phyloP scores from a whole-genome alignment of 1,140 invertebrate species.

The Drosophila kikkawai region DNA sequence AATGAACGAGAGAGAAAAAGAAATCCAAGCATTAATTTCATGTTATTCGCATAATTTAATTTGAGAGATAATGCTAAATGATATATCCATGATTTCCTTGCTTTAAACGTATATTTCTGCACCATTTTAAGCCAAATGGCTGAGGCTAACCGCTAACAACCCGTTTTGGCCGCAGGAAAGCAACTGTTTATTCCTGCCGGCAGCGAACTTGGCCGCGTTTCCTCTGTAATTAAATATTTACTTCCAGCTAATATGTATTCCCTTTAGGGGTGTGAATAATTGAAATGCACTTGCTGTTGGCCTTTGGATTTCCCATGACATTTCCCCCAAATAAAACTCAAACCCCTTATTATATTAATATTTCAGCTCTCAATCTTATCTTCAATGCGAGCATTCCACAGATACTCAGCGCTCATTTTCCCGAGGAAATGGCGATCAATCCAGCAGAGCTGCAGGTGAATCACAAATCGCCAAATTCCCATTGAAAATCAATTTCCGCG shows the following conservation, averaged over 20 bases:
- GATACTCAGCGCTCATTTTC: slow-evolving; percentile 20
- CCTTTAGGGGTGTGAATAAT: slow-evolving; percentile 8
- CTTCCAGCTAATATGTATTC: neutral
- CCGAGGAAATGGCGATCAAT: slow-evolving; percentile 14
- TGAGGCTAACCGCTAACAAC: slow-evolving; percentile 1
- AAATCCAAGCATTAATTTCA: slow-evolving; percentile 15
- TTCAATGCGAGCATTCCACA: neutral
- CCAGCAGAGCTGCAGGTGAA: slow-evolving; percentile 8
- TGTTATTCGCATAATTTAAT: slow-evolving; percentile 28
- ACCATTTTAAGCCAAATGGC: neutral
- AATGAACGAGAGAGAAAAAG: slow-evolving; percentile 9
- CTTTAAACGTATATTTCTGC: slow-evolving; percentile 8
- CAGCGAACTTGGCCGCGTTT: neutral
- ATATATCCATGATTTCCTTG: slow-evolving; percentile 13
- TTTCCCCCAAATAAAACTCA: neutral
- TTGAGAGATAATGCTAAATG: slow-evolving; percentile 36
- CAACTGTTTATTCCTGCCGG: slow-evolving; percentile 3
- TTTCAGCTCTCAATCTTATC: slow-evolving; percentile 37
- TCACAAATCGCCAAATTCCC: slow-evolving; percentile 32
- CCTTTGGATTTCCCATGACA: slow-evolving; percentile 25
- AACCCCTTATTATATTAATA: slow-evolving; percentile 1
- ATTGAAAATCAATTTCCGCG: slow-evolving; percentile 43
- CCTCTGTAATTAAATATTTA: slow-evolving; percentile 9
- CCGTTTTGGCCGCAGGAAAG: neutral
- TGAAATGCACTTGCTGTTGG: slow-evolving; percentile 9